These are phyloP conservation scores for Periophthalmus modestus DNA, from an alignment of 2,113 vertebrate genomes.

Conservation along the genomic window DNA sequence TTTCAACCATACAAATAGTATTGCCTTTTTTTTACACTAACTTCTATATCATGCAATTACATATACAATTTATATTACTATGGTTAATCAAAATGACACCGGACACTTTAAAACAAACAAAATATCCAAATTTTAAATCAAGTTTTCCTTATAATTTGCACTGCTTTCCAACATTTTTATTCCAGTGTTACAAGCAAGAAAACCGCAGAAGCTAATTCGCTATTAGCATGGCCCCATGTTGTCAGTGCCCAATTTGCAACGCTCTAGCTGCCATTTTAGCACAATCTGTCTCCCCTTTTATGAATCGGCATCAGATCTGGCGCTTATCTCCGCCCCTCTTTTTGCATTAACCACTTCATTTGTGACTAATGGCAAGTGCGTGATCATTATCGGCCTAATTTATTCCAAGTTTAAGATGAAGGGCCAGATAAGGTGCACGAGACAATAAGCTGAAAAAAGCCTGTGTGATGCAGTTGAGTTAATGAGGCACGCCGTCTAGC, in stretches of 20 bases:
- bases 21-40: no score
- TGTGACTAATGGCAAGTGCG: slow-evolving; percentile 76
- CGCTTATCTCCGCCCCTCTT: slow-evolving; percentile 62
- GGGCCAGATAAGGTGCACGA: slow-evolving; percentile 69
- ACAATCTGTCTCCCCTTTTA: slow-evolving; percentile 67
- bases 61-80: no score
- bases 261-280: slow-evolving; percentile 65
- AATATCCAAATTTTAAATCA: background rate
- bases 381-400: slow-evolving; percentile 76
- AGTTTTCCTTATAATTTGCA: background rate
- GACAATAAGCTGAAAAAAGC: slow-evolving; percentile 71
- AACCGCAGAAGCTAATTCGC: slow-evolving; percentile 66
- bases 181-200: slow-evolving; percentile 14
- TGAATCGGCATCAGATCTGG: slow-evolving; percentile 72
- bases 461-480: slow-evolving; percentile 64
- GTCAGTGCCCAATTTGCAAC: slow-evolving; percentile 73
- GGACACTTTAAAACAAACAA: no score
- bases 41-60: no score
- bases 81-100: background rate
- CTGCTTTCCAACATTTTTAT: background rate
- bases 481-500: slow-evolving; percentile 69
- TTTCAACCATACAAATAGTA: slow-evolving; percentile 11
- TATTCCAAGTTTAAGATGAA: slow-evolving; percentile 77
- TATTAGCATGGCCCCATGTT: slow-evolving; percentile 68
- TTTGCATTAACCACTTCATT: slow-evolving; percentile 78